Evolutionary conservation across 1,140 invertebrate species (phyloP), one percentile per base, ranked within the genome.

Genomic region (Ooceraea biroi): DNA sequence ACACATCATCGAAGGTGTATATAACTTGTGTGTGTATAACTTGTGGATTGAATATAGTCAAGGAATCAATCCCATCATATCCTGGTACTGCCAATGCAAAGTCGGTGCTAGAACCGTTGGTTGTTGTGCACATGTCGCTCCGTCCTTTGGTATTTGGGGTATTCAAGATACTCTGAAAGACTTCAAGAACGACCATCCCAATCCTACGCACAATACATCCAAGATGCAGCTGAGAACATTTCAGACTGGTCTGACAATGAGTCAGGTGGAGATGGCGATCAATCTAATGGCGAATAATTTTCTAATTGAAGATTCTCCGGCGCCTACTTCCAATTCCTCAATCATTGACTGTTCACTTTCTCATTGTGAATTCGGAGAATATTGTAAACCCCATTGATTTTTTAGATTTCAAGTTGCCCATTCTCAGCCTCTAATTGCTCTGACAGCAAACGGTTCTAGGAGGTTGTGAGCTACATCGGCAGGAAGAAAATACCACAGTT

Each of bases 11-110:
- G 36, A 63, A 12, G n/a, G n/a, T n/a, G n/a, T n/a, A n/a, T n/a
- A n/a, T n/a, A n/a, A n/a, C n/a, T n/a, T n/a, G n/a, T n/a, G n/a
- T n/a, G 60, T 63, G 60, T 63, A 63, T 63, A 63, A 63, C 60
- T n/a, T 63, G 60, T 63, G 30, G 60, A 63, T 63, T n/a, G 60
- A 63, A 63, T 63, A 63, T 63, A 63, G 60, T 63, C 14, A 63
- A 63, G 60, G 60, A n/a, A 63, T 63, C 30, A 63, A 63, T 63
- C 30, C 60, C 14, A 63, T 63, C 17, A 41, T n/a, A 60, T 27
- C 57, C 25, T 60, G 25, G 57, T 60, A 60, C 57, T 60, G 25
- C 1, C 57, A 60, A 27, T 60, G 57, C 57, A 60, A 60, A 14
- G 57, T 27, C 25, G 57, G 57, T 27, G 57, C 25, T 60, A 60